Evolutionary conservation across 2,797 vertebrate species (phyloP).

Genomic region (Anolis apletophallus): DNA sequence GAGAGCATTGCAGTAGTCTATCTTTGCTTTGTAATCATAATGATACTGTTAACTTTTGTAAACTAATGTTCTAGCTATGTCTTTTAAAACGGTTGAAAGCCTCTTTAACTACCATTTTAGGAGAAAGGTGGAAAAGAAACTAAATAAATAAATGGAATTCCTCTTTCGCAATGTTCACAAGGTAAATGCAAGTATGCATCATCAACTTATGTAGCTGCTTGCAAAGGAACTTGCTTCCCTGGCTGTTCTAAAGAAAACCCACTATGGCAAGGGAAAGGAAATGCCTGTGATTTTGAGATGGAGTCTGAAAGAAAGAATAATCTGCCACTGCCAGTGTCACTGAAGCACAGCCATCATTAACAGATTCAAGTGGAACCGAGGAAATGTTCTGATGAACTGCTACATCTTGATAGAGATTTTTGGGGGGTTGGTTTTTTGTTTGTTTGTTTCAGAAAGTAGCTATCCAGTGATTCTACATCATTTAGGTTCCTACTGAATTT

Average conservation of each 20-base stretch:
- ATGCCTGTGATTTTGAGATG: conserved; percentile 35
- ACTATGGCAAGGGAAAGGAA: neutral
- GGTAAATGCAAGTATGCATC: conserved; percentile 24
- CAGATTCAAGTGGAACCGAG: conserved; percentile 18
- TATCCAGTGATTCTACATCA: conserved; percentile 1
- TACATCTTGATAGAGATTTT: neutral
- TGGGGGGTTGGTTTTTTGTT: too few species aligned
- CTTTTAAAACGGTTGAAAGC: too few species aligned
- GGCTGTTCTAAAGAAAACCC: conserved; percentile 5
- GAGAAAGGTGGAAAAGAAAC: too few species aligned
- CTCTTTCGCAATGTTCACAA: neutral
- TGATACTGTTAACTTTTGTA: too few species aligned
- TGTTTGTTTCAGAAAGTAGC: neutral
- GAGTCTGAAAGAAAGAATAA: conserved; percentile 3
- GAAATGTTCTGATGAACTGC: conserved; percentile 16
- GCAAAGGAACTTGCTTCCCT: neutral
- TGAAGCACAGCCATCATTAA: conserved; percentile 38
- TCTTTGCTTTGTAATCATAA: too few species aligned
- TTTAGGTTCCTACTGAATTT: conserved; percentile 24
- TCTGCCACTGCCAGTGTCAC: conserved; percentile 21
- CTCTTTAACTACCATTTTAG: too few species aligned
- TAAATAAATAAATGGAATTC: neutral
- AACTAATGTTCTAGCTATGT: too few species aligned
- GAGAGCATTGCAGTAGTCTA: too few species aligned
- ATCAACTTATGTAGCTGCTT: conserved; percentile 31